These are phyloP conservation scores for Sepiola atlantica DNA, from an alignment of 2,888 invertebrate species.

Conservation along the genomic window DNA sequence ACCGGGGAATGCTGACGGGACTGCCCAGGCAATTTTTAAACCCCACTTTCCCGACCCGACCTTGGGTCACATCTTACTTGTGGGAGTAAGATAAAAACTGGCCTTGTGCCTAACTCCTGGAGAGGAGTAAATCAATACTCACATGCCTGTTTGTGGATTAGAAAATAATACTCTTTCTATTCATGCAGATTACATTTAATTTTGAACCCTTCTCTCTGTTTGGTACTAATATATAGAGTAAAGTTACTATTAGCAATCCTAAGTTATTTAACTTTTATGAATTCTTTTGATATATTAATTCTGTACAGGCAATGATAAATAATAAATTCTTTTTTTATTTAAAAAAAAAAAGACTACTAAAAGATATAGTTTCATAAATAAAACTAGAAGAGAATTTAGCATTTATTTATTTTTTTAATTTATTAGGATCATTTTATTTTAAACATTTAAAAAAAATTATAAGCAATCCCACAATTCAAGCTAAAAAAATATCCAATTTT, in stretches of 20 bases:
- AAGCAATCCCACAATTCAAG: slow-evolving; percentile 6
- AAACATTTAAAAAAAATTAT: not conserved
- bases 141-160: not conserved
- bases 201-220: no score
- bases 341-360: no score
- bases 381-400: not conserved
- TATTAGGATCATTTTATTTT: not conserved
- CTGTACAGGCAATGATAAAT: not conserved
- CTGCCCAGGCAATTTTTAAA: no score
- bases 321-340: no score
- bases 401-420: not conserved
- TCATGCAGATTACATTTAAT: not conserved
- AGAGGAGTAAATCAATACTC: no score
- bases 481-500: not conserved
- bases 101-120: no score
- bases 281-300: not conserved
- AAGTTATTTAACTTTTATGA: not conserved
- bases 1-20: no score
- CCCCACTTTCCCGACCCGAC: no score
- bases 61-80: no score
- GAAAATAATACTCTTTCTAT: not conserved
- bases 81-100: no score
- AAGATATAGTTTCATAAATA: not conserved
- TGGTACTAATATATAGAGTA: no score
- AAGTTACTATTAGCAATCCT: not conserved